Evolutionary conservation across 92 coral and sea anemone species (phyloP).

Genomic region (Zoanthus sociatus): DNA sequence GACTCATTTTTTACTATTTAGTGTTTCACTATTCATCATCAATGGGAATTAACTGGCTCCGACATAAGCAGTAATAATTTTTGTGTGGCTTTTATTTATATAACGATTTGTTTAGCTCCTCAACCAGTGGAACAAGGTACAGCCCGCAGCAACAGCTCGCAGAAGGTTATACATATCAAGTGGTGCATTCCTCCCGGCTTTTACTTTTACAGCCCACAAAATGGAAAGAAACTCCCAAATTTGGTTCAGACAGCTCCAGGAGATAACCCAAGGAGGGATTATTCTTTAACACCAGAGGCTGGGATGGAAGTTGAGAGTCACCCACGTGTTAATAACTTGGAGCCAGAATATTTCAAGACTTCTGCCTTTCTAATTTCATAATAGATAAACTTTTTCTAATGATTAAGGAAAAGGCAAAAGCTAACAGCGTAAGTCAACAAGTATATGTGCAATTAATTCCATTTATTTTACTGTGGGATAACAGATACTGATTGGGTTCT

Average conservation of each 20-base stretch:
- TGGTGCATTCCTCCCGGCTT: slow-evolving; percentile 42
- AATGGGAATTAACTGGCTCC: too few species aligned
- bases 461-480: slow-evolving; percentile 41
- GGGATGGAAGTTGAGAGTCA: slow-evolving; percentile 37
- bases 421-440: slow-evolving; percentile 27
- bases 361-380: slow-evolving; percentile 44
- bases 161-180: slow-evolving; percentile 26
- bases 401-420: slow-evolving; percentile 50
- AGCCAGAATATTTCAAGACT: slow-evolving; percentile 50
- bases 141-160: neutral
- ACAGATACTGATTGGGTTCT: slow-evolving; percentile 46
- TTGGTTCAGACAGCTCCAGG: slow-evolving; percentile 34
- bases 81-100: too few species aligned
- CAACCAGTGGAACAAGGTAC: slow-evolving; percentile 9
- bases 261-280: slow-evolving; percentile 22
- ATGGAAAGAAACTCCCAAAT: slow-evolving; percentile 18
- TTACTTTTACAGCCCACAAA: slow-evolving; percentile 16
- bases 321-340: slow-evolving; percentile 55
- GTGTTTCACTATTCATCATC: too few species aligned
- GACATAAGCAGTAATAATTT: too few species aligned
- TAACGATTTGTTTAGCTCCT: neutral
- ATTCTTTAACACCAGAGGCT: slow-evolving; percentile 24
- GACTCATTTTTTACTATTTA: too few species aligned
- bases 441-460: slow-evolving; percentile 37
- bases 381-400: slow-evolving; percentile 31